Evolutionary conservation across 2,888 invertebrate genomes (phyloP), one percentile per base, ranked within the genome.

Genomic region (Criorhina ranunculi): DNA sequence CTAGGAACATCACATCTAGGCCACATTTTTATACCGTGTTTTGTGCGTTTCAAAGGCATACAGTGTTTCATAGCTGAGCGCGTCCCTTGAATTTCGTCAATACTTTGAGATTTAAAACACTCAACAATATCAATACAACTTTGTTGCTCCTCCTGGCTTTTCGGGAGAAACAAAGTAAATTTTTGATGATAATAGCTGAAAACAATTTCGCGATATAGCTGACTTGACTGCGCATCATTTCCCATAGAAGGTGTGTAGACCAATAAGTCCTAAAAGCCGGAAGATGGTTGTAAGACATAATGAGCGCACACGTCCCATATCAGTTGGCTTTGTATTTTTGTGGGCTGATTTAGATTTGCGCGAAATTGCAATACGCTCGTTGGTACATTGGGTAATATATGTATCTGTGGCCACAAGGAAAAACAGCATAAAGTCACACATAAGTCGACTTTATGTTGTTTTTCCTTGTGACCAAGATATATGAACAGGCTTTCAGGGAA

Each of bases 61-160:
- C 82, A 76, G 42, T 83, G 73, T 35, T 80, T 80, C 19, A 85
- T 44, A n/a, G 81, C 33, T n/a, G 42, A 67, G n/a, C 69, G 60
- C 7, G 59, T n/a, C n/a, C 69, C 59, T 64, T 73, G 60, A 87
- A 86, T 44, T 86, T 87, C 82, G 40, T 82, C 82, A 31, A 86
- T 79, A 33, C 44, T 59, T 64, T 79, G 72, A 55, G 9, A 3
- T 51, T 77, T 60, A 19, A 69, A 42, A 53, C 53, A 69, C 37
- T 51, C 17, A 12, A 64, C 53, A 55, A 75, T 35, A 15, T 75
- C n/a, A n/a, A 24, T 57, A 42, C 7, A 29, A 9, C 12, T 66
- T 75, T 12, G 64, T 42, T 15, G 33, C 49, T 3, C 9, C 37
- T 19, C 35, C 55, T 44, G 55, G 44, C 40, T 75, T 57, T 66